These are phyloP conservation scores for Gavialis gangeticus DNA, from an alignment of 2,113 vertebrate genomes.

Conservation along the genomic window DNA sequence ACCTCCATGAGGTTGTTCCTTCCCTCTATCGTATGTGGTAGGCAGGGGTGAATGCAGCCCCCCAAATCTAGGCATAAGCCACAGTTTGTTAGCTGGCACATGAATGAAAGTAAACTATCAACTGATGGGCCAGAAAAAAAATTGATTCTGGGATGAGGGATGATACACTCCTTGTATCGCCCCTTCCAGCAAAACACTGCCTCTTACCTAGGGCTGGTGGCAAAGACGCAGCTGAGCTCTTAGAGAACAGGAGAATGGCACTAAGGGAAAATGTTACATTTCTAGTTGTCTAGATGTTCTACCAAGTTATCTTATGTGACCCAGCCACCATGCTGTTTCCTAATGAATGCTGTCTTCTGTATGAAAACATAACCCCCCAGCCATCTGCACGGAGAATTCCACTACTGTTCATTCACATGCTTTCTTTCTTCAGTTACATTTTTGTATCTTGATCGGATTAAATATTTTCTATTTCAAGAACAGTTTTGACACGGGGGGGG, in stretches of 20 bases:
- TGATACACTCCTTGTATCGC: neutral
- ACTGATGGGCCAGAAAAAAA: neutral
- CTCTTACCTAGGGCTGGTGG: neutral
- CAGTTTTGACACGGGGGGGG: neutral
- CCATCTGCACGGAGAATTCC: neutral
- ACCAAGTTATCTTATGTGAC: neutral
- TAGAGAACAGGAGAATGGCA: neutral
- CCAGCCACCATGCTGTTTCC: neutral
- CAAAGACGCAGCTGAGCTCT: neutral
- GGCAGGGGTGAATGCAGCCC: neutral
- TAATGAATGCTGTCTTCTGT: neutral
- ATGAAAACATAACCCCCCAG: neutral
- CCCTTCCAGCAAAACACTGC: neutral
- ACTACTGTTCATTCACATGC: neutral
- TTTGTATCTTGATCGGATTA: neutral
- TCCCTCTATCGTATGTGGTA: neutral
- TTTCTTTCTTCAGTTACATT: neutral
- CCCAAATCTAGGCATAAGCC: too few species aligned
- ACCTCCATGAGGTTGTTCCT: neutral
- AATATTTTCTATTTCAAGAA: slow-evolving; percentile 22
- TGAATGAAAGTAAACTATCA: neutral
- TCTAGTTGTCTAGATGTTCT: neutral
- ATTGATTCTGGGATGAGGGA: neutral
- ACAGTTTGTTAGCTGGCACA: neutral
- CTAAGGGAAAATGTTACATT: neutral